phyloP scores from a whole-genome alignment of 2,797 vertebrate genomes.

The Australoheros facetus region DNA sequence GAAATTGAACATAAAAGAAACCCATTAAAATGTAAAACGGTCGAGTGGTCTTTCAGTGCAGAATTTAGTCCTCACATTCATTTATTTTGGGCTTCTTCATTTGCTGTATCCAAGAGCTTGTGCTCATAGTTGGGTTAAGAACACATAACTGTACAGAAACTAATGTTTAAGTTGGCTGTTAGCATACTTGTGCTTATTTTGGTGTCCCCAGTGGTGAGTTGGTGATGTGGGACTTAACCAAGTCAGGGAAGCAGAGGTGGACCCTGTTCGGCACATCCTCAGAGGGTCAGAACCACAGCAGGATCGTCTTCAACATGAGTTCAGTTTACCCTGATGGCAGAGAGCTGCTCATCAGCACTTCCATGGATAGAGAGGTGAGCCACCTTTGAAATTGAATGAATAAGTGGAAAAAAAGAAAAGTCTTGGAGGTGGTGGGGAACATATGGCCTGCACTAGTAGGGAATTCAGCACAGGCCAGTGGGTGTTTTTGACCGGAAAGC shows the following conservation, averaged over 20 bases:
- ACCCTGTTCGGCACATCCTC: slow-evolving; percentile 85
- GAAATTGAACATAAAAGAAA: background rate
- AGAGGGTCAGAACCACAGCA: slow-evolving; percentile 91
- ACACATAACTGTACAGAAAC: too few species aligned
- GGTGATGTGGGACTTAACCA: slow-evolving; percentile 90
- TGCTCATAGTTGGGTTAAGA: too few species aligned
- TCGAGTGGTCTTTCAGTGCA: background rate
- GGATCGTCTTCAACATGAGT: slow-evolving; percentile 93
- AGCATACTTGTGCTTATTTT: background rate
- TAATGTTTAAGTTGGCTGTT: background rate
- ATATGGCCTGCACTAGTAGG: background rate
- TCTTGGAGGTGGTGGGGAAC: too few species aligned
- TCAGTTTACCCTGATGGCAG: slow-evolving; percentile 76
- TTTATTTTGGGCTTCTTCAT: background rate
- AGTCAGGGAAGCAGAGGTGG: slow-evolving; percentile 89
- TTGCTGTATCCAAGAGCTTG: background rate
- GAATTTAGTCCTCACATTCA: fast-evolving
- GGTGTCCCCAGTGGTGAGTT: slow-evolving; percentile 86
- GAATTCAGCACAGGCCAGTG: background rate
- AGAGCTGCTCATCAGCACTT: slow-evolving; percentile 90
- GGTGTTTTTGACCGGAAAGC: background rate
- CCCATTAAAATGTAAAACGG: background rate
- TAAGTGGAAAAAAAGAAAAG: too few species aligned
- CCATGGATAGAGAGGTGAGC: slow-evolving; percentile 87
- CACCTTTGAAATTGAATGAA: background rate